Evolutionary conservation across 2,797 vertebrate genomes (phyloP).

Genomic region (Eurystomus glaucurus): DNA sequence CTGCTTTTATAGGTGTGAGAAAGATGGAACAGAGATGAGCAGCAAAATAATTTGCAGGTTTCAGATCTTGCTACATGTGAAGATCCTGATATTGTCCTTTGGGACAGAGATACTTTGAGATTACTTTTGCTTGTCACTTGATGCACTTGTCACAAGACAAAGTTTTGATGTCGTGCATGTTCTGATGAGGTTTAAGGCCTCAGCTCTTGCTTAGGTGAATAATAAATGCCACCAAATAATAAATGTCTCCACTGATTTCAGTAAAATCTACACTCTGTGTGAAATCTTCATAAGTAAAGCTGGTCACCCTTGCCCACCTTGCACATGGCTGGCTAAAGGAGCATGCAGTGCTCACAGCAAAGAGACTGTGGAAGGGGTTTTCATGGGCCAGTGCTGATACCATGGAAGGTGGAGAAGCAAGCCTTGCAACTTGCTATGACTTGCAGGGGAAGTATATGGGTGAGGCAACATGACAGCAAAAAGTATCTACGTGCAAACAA

Average conservation of each 20-base stretch:
- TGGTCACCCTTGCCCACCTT: background rate
- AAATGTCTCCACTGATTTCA: background rate
- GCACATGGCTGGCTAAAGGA: background rate
- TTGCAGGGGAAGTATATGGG: background rate
- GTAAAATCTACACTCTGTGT: background rate
- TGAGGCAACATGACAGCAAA: background rate
- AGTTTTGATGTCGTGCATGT: background rate
- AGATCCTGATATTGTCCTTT: background rate
- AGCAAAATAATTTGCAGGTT: background rate
- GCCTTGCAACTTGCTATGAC: background rate
- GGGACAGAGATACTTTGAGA: background rate
- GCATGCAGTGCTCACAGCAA: background rate
- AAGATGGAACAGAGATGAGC: background rate
- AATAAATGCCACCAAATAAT: background rate
- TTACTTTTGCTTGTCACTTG: background rate
- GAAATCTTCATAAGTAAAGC: background rate
- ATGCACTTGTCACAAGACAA: background rate
- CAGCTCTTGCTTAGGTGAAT: background rate
- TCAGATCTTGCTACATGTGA: background rate
- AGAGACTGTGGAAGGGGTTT: background rate
- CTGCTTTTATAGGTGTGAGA: background rate
- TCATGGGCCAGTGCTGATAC: rapidly evolving
- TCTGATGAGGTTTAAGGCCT: background rate
- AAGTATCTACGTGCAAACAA: background rate
- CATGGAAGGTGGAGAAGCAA: background rate